phyloP scores from a whole-genome alignment of 1,140 invertebrate species.

The Cherax destructor region DNA sequence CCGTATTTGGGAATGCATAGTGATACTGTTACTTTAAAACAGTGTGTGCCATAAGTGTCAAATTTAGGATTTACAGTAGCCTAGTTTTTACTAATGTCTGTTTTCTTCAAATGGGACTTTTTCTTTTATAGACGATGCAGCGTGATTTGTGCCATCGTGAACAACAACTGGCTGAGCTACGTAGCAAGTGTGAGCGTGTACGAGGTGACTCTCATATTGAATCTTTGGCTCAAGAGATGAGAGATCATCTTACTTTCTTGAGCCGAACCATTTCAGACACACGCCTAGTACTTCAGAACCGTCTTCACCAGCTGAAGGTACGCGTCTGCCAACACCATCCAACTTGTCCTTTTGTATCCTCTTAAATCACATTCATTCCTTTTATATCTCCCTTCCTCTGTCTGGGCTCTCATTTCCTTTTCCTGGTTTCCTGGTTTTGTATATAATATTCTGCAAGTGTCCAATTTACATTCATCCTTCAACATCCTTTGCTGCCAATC shows the following conservation, averaged over 20 bases:
- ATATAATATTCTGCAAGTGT: not conserved
- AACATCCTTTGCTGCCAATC: not conserved
- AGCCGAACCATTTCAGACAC: conserved; percentile 79
- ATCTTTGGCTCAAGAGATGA: conserved; percentile 78
- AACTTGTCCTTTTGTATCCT: conserved; percentile 66
- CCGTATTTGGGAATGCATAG: not conserved
- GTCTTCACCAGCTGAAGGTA: conserved; percentile 79
- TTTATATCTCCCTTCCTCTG: conserved; percentile 6
- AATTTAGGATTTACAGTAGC: not conserved
- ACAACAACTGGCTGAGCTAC: conserved; percentile 79
- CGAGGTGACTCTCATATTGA: conserved; percentile 76
- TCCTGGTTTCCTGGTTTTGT: conserved; percentile 28
- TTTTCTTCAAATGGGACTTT: not conserved
- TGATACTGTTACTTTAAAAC: not conserved
- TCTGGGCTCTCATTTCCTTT: conserved; percentile 34
- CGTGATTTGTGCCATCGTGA: conserved; percentile 80
- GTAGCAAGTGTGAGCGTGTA: conserved; percentile 78
- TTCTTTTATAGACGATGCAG: conserved; percentile 75
- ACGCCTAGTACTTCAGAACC: conserved; percentile 78
- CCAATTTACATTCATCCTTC: conserved; percentile 34
- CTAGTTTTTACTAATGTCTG: not conserved
- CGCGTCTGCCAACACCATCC: conserved; percentile 72
- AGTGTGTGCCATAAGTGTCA: not conserved
- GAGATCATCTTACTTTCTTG: conserved; percentile 78
- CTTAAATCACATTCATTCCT: conserved; percentile 39